Evolutionary conservation across 2,797 vertebrate genomes (phyloP).

Genomic region (Labroides dimidiatus): DNA sequence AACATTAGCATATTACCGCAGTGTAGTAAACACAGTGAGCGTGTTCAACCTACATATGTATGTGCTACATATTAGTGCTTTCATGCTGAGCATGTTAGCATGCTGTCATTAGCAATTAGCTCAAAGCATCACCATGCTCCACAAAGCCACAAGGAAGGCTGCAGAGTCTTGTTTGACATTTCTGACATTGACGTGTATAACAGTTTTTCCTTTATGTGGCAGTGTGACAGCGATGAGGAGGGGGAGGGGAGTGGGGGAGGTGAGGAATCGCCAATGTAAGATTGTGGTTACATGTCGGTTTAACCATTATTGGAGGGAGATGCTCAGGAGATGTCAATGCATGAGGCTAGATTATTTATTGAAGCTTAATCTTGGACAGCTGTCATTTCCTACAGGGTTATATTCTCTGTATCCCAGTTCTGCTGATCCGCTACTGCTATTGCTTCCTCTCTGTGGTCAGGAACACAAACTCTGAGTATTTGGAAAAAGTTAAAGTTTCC

Average conservation of each 20-base stretch:
- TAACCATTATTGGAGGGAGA: neutral
- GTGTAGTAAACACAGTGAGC: neutral
- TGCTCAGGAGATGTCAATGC: neutral
- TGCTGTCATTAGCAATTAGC: constrained; percentile 11
- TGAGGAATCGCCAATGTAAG: neutral
- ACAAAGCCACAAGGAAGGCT: neutral
- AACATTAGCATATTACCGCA: neutral
- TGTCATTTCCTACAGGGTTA: too few relatives aligned
- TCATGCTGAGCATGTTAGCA: neutral
- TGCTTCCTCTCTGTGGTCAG: neutral
- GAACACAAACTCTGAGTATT: too few relatives aligned
- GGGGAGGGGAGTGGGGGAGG: neutral
- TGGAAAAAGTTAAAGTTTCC: neutral
- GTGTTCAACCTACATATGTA: neutral
- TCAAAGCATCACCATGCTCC: neutral
- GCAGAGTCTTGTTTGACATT: neutral
- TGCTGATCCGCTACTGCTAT: neutral
- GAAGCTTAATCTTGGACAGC: neutral
- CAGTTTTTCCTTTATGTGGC: neutral
- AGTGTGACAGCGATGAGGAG: neutral
- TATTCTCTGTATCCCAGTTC: too few relatives aligned
- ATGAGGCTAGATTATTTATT: neutral
- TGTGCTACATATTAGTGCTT: neutral
- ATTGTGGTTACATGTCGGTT: too few relatives aligned
- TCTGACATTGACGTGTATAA: constrained; percentile 4